Percentiles rank a stretch among this genome's conserved stretches.
These are phyloP conservation scores for Pseudomugil tenellus DNA, from an alignment of 2,797 vertebrate species.

Conservation along the genomic window DNA sequence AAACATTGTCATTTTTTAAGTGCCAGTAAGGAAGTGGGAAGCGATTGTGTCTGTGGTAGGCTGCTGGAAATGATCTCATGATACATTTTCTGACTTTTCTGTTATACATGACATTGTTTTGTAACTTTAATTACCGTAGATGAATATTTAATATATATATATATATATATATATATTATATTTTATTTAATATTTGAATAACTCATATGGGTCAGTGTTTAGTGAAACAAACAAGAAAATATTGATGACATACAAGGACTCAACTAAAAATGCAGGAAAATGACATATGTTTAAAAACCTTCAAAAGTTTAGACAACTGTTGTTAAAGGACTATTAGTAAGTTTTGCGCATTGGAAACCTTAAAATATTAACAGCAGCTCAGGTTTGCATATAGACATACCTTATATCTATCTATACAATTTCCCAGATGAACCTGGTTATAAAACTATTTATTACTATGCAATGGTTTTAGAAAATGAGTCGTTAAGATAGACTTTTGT, in stretches of 20 bases:
- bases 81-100: neutral
- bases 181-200: neutral
- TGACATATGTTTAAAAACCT: neutral
- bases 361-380: no score
- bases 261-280: neutral
- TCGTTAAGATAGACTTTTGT: no score
- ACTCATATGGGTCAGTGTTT: neutral
- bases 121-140: neutral
- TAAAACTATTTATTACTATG: neutral
- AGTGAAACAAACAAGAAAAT: neutral
- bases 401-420: neutral
- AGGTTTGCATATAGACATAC: no score
- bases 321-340: neutral
- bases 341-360: neutral
- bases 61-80: neutral
- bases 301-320: neutral
- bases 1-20: no score
- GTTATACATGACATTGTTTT: neutral
- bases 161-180: no score
- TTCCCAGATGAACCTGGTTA: neutral
- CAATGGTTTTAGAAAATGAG: no score
- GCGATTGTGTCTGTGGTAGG: neutral
- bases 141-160: no score
- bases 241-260: neutral
- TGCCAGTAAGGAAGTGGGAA: neutral